These are phyloP conservation scores for Scotopteryx bipunctaria DNA, from an alignment of 2,888 invertebrate genomes.

Conservation along the genomic window DNA sequence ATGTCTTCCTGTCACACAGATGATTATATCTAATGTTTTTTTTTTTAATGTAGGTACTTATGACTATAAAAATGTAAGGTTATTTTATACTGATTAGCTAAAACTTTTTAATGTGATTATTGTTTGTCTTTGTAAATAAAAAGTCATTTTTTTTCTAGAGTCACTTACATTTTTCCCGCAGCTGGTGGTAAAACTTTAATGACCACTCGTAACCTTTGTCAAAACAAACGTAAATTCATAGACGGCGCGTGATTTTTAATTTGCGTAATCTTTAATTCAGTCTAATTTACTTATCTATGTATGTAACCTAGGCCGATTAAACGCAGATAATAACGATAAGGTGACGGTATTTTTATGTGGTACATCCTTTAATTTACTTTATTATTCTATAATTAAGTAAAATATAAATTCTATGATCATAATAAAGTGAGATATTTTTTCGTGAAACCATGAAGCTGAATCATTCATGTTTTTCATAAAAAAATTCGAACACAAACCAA, in stretches of 20 bases:
- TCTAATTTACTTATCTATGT: background rate
- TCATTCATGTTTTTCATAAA: background rate
- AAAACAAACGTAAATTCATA: conserved; percentile 39
- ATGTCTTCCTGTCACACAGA: too few relatives aligned
- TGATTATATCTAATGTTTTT: too few relatives aligned
- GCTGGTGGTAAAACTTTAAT: conserved; percentile 18
- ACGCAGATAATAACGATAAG: background rate
- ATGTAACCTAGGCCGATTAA: background rate
- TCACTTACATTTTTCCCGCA: conserved; percentile 17
- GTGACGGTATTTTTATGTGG: background rate
- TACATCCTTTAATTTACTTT: background rate
- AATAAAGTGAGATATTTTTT: background rate
- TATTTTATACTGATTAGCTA: too few relatives aligned
- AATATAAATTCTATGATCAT: too few relatives aligned
- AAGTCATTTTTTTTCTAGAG: background rate
- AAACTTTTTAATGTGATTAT: background rate
- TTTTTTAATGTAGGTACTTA: too few relatives aligned
- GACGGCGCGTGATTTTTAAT: conserved; percentile 7
- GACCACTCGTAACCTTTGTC: conserved; percentile 37
- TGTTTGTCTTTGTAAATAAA: background rate
- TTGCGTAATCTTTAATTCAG: background rate
- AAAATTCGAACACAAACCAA: conserved; percentile 18
- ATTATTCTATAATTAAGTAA: background rate
- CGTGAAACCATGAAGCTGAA: conserved; percentile 10
- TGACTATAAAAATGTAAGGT: too few relatives aligned